A percentile compares a stretch with the other conserved stretches of the same genome.
phyloP scores from a whole-genome alignment of 2,113 vertebrate genomes.

The Phoxinus phoxinus region DNA sequence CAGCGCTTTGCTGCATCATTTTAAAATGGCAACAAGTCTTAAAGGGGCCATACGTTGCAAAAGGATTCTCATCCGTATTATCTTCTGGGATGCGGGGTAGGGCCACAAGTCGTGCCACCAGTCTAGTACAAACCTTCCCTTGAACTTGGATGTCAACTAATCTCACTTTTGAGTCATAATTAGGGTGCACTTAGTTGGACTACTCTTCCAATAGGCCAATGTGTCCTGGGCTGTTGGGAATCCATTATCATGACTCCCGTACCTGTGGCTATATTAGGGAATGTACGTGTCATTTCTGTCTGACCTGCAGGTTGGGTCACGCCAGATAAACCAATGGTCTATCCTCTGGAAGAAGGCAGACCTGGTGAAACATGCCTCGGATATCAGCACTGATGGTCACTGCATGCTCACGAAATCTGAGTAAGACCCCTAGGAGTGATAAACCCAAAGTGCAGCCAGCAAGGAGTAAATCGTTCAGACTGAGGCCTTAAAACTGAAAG shows the following conservation, averaged over 20 bases:
- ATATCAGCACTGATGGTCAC: slow-evolving; percentile 12
- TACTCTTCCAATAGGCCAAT: background rate
- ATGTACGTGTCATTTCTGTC: background rate
- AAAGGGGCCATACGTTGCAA: background rate
- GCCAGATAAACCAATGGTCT: background rate
- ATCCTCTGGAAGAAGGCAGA: background rate
- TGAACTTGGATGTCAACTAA: background rate
- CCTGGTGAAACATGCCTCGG: background rate
- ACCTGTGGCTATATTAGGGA: background rate
- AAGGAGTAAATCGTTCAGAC: background rate
- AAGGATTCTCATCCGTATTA: background rate
- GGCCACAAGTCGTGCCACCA: background rate
- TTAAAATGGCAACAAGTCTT: no score
- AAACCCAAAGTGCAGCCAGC: background rate
- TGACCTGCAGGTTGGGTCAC: background rate
- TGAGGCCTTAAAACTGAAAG: slow-evolving; percentile 2
- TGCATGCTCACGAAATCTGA: background rate
- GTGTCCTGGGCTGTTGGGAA: background rate
- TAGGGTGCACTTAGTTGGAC: background rate
- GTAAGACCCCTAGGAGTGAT: slow-evolving; percentile 15
- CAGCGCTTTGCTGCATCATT: no score
- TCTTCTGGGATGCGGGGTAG: background rate
- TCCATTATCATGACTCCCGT: slow-evolving; percentile 1
- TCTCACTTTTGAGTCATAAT: background rate
- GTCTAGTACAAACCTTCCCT: background rate